Evolutionary conservation across 2,888 invertebrate species (phyloP).

Genomic region (Macaria liturata): DNA sequence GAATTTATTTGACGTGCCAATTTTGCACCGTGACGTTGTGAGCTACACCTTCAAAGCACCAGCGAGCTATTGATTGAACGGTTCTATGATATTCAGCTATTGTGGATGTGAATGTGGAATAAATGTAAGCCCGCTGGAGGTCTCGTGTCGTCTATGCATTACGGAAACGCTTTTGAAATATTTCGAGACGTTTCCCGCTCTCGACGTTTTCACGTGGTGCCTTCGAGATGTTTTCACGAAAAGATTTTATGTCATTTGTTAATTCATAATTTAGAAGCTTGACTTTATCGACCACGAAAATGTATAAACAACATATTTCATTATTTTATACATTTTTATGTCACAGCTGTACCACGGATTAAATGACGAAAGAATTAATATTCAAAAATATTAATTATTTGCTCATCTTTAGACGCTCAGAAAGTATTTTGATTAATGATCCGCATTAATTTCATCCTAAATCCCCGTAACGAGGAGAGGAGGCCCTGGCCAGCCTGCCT

Average conservation of each 20-base stretch:
- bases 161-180: constrained; percentile 22
- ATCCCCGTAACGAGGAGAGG: constrained; percentile 60
- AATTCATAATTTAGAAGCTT: no score
- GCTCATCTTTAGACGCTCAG: constrained; percentile 54
- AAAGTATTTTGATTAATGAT: constrained; percentile 72
- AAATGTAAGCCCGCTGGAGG: constrained; percentile 21
- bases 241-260: constrained; percentile 1
- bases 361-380: constrained; percentile 25
- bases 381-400: constrained; percentile 53
- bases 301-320: no score
- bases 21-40: constrained; percentile 57
- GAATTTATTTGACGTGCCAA: constrained; percentile 76
- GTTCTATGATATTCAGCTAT: constrained; percentile 47
- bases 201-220: constrained; percentile 2
- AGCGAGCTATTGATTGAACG: constrained; percentile 52
- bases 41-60: constrained; percentile 55
- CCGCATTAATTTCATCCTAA: constrained; percentile 69
- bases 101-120: constrained; percentile 35
- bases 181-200: constrained; percentile 11
- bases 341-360: constrained; percentile 13
- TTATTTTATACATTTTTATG: constrained; percentile 3
- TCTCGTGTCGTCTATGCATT: constrained; percentile 26
- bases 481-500: constrained; percentile 50
- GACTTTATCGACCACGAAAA: no score
- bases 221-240: not conserved